Base-by-base conservation (phyloP, 2,888 invertebrate species). In the Agonum fuliginosum region DNA sequence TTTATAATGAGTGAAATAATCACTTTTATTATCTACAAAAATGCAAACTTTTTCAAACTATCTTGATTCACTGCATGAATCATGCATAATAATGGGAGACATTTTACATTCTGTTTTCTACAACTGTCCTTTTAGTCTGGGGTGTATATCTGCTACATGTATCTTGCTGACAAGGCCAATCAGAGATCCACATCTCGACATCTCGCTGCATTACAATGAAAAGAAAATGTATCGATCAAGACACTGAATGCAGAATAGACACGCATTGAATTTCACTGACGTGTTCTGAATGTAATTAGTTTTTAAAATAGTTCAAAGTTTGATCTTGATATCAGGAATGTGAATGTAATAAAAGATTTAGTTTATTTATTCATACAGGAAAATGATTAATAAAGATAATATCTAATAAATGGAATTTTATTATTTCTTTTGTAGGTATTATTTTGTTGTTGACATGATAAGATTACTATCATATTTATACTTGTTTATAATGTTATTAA, bases 91-190 rank as follows among this genome's bases (percentile, higher is more conserved):
- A 69, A 69, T 69, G 12, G 46, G 20, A 46, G 19, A 24, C 12
- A 58, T 41, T 62, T 4, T 62, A 30, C 30, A 62, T 62, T 41
- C 43, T 67, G 24, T 69, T 69, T 69, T n/a, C 41, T 69, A 46
- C 27, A 24, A 69, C 69, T 37, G 69, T 69, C 69, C 58, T 54
- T 8, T 22, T 22, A 27, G 27, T 5, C 10, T 20, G 22, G 69
- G 43, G 24, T 8, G 58, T 27, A 24, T 69, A 69, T 69, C 69
- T 67, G 43, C 43, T 12, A 12, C 43, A 69, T 69, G 69, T 22
- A 69, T 69, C 69, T 69, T 27, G 70, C 48, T 48, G 70, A 70
- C 70, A 70, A 27, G 70, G 48, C 48, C 34, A 70, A 70, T 70
- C 70, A 48, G 8, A 20, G 8, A 22, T 19, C 48, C 48, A 27